Conservation (phyloP, 1,140 invertebrate species). For the Rhagoletis pomonella region DNA sequence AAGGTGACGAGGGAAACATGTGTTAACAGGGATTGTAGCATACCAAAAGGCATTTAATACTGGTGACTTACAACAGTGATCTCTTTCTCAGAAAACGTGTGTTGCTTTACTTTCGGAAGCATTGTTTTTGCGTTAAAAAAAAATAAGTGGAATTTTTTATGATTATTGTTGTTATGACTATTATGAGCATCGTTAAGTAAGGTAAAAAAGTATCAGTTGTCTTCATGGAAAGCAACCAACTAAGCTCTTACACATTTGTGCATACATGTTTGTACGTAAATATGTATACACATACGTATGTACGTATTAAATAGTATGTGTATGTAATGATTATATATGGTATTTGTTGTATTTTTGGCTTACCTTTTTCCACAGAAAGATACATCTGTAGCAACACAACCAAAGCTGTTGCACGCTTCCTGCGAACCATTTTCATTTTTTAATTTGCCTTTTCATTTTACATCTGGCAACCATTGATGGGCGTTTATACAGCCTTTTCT, state of each 20-base stretch:
- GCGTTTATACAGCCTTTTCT: neutral
- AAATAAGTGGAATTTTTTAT: neutral
- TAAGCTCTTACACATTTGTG: too few relatives aligned
- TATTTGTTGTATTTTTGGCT: neutral
- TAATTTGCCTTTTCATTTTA: slow-evolving; percentile 28
- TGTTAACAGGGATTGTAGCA: neutral
- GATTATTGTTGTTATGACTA: neutral
- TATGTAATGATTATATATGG: too few relatives aligned
- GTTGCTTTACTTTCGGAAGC: too few relatives aligned
- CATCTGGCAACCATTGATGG: neutral
- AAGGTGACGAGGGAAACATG: neutral
- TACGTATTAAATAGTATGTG: neutral
- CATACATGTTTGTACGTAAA: too few relatives aligned
- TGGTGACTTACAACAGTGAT: neutral
- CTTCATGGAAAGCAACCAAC: too few relatives aligned
- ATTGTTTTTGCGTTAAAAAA: too few relatives aligned
- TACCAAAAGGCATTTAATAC: neutral
- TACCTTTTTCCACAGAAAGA: neutral
- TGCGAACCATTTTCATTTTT: neutral
- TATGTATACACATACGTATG: neutral
- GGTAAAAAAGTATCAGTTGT: neutral
- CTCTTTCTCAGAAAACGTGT: too few relatives aligned
- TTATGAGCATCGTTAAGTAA: neutral
- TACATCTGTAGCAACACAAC: neutral
- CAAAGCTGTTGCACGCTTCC: slow-evolving; percentile 3